These are phyloP conservation scores for Drosophila conformis DNA, from an alignment of 2,888 invertebrate genomes.

Conservation along the genomic window DNA sequence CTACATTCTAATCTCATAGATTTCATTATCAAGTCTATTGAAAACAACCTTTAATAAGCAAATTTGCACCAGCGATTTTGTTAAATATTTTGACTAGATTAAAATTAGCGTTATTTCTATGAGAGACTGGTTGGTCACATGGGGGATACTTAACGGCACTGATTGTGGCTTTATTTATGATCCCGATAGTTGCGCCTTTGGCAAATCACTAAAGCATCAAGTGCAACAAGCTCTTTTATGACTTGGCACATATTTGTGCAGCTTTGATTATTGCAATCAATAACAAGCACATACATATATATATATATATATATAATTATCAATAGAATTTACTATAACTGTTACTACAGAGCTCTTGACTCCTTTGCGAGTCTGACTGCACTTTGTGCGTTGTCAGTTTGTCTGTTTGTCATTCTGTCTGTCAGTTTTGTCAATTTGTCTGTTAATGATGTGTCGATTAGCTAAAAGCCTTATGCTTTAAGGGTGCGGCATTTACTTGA, in stretches of 20 bases:
- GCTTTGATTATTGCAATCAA: constrained; percentile 72
- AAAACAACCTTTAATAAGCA: not conserved
- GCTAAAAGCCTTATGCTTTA: constrained; percentile 40
- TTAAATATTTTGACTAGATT: not conserved
- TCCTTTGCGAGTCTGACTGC: constrained; percentile 16
- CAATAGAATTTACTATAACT: constrained; percentile 13
- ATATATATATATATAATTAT: not conserved
- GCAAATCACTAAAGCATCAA: constrained; percentile 42
- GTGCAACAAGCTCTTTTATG: constrained; percentile 46
- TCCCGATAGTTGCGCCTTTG: constrained; percentile 35
- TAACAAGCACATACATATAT: not conserved
- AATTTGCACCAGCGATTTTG: not conserved
- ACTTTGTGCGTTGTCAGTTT: constrained; percentile 32
- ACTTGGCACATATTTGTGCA: constrained; percentile 74
- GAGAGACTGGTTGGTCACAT: constrained; percentile 11
- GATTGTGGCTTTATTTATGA: constrained; percentile 62
- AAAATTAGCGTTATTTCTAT: not conserved
- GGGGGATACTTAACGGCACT: constrained; percentile 18
- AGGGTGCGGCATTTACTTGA: constrained; percentile 42
- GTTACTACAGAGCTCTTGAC: not conserved
- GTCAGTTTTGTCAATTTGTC: constrained; percentile 17
- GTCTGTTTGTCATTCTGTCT: constrained; percentile 12
- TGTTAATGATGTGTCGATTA: constrained; percentile 43
- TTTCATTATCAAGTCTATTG: not conserved
- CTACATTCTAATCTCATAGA: not conserved